Conservation (phyloP, 64 coral and sea anemone species). For the Acropora tenuis region DNA sequence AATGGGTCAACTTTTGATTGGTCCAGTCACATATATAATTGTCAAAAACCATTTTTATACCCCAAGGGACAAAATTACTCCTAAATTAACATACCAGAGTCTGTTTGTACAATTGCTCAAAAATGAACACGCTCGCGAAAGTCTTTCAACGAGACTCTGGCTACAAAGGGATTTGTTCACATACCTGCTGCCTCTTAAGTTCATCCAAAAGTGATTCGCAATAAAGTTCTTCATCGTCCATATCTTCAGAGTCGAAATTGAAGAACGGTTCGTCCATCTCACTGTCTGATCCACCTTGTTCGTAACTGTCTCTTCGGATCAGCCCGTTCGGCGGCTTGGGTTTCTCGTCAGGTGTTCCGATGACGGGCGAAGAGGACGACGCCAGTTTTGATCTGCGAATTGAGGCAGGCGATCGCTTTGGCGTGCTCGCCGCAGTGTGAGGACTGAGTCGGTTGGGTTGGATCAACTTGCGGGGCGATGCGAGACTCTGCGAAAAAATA, state of each 20-base stretch:
- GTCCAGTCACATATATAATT: no score
- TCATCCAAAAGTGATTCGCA: slow-evolving; percentile 88
- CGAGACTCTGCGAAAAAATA: slow-evolving; percentile 54
- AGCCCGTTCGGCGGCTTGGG: slow-evolving; percentile 80
- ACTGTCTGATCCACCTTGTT: slow-evolving; percentile 80
- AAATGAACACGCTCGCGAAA: no score
- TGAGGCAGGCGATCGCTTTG: slow-evolving; percentile 45
- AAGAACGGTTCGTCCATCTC: slow-evolving; percentile 96
- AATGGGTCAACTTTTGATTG: no score
- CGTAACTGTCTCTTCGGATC: slow-evolving; percentile 80
- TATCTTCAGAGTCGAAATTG: slow-evolving; percentile 80
- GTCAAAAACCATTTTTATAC: no score
- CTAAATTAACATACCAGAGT: not conserved
- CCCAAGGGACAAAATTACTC: not conserved
- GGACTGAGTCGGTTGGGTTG: slow-evolving; percentile 57
- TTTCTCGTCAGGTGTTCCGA: slow-evolving; percentile 76
- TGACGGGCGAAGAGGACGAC: slow-evolving; percentile 37
- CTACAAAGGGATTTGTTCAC: not conserved
- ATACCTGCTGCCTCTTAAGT: slow-evolving; percentile 90
- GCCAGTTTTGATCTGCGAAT: slow-evolving; percentile 44
- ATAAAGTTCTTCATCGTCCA: slow-evolving; percentile 92
- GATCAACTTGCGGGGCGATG: slow-evolving; percentile 67
- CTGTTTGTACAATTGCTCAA: not conserved
- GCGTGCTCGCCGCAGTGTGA: slow-evolving; percentile 54
- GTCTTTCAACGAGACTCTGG: not conserved